Base-by-base conservation (phyloP, 2,888 invertebrate genomes). In the Strigamia transsilvanica region DNA sequence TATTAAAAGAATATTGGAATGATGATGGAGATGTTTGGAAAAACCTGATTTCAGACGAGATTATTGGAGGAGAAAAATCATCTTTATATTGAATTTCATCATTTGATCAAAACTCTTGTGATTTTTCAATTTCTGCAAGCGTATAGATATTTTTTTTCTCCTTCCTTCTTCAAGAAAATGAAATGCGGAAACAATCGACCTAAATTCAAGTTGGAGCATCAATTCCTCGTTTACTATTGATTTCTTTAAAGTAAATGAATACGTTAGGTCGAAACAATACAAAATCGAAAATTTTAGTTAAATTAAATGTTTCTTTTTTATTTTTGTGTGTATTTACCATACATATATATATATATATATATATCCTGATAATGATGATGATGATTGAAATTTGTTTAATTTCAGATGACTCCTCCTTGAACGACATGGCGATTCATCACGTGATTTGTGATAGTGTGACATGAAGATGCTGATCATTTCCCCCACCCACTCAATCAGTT, bases 401-500 rank as follows among this genome's bases (percentile, higher is more conserved):
- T 73, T 12, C 73, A 73, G 73, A 32, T 27, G 73, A 73, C 73
- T 73, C 73, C 73, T 73, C 32, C 73, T 32, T 73, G 73, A 73
- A 73, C 27, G 73, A 73, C 3, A 73, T 73, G 73, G 73, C 73
- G 73, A 73, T 23, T n/a, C 12, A 27, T 73, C 73, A 73, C 27
- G 73, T 73, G 32, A 73, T 73, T 73, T 73, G 73, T 27, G 73
- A 73, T 32, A 73, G 73, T 73, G 73, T 73, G 73, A 73, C 73
- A 73, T 73, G 73, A 73, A 27, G 73, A 73, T 73, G 73, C 73
- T 27, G 73, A 73, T 73, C 32, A 73, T 13, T 73, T 32, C 9
- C 9, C 73, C 73, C 73, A 73, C 73, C 73, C 73, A 73, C 73
- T 73, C 73, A 73, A 73, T 73, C 73, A 73, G 73, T 73, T 73